phyloP scores from a whole-genome alignment of 92 coral and sea anemone species.

The Nematostella vectensis region DNA sequence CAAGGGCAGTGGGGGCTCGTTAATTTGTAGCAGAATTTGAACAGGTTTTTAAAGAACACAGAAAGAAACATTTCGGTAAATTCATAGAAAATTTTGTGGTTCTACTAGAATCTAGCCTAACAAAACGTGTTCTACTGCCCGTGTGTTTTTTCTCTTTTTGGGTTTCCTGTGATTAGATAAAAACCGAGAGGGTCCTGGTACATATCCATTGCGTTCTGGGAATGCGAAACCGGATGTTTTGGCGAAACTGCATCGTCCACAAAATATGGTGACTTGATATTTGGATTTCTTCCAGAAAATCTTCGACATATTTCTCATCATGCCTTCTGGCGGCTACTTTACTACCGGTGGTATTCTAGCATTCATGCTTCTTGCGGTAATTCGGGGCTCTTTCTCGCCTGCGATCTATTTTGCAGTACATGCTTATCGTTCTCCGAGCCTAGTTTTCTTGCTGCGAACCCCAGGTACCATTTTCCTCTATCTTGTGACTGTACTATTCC shows the following conservation, averaged over 20 bases:
- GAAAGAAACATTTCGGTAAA: too few species aligned
- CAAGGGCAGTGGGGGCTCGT: too few species aligned
- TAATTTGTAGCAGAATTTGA: too few species aligned
- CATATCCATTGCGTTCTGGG: not conserved
- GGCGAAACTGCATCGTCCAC: not conserved
- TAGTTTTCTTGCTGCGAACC: slow-evolving; percentile 83
- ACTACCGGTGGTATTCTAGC: slow-evolving; percentile 52
- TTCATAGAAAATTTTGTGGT: too few species aligned
- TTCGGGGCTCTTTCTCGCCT: slow-evolving; percentile 85
- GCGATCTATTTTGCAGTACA: slow-evolving; percentile 65
- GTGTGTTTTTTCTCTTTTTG: too few species aligned
- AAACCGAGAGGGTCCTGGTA: not conserved
- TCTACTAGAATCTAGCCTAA: too few species aligned
- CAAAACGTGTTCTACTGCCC: too few species aligned
- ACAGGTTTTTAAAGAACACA: too few species aligned
- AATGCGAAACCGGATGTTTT: not conserved
- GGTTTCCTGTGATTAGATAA: too few species aligned
- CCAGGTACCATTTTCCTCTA: slow-evolving; percentile 81
- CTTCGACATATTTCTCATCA: too few species aligned
- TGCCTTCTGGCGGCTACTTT: slow-evolving; percentile 67
- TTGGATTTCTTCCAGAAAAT: too few species aligned
- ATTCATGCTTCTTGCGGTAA: slow-evolving; percentile 64
- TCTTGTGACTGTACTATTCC: slow-evolving; percentile 30
- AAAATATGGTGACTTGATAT: too few species aligned
- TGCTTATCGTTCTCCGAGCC: slow-evolving; percentile 62